phyloP scores from a whole-genome alignment of 2,888 invertebrate genomes.

The Sinodicranocentrus sp. region DNA sequence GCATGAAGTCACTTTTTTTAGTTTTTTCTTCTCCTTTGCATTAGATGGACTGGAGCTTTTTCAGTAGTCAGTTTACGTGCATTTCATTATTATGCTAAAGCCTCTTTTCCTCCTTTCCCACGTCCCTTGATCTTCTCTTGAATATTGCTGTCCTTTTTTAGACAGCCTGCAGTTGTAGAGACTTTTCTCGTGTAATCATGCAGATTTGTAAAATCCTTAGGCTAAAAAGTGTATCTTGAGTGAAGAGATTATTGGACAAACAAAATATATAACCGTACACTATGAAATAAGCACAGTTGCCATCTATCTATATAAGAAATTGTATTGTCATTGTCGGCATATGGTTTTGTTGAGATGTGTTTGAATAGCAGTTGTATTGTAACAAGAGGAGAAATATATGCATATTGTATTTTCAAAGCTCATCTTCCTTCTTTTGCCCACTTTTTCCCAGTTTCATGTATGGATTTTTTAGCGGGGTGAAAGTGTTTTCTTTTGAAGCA shows the following conservation, averaged over 20 bases:
- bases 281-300: background rate
- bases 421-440: background rate
- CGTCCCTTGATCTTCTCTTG: too few relatives aligned
- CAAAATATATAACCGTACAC: background rate
- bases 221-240: conserved; percentile 15
- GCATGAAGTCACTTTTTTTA: too few relatives aligned
- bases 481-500: conserved; percentile 11
- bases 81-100: too few relatives aligned
- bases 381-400: background rate
- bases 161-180: too few relatives aligned
- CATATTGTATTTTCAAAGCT: background rate
- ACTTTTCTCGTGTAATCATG: conserved; percentile 14
- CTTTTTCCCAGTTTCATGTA: conserved; percentile 1
- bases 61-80: too few relatives aligned
- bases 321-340: too few relatives aligned
- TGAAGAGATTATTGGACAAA: conserved; percentile 24
- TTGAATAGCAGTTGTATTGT: background rate
- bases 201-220: conserved; percentile 31
- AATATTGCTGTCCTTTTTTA: too few relatives aligned
- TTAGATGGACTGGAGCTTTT: too few relatives aligned
- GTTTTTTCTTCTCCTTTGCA: too few relatives aligned
- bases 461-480: background rate
- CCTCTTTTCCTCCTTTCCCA: too few relatives aligned
- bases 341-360: too few relatives aligned
- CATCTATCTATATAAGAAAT: too few relatives aligned